These are phyloP conservation scores for Watsonalla cultraria DNA, from an alignment of 2,888 invertebrate genomes.

Conservation along the genomic window DNA sequence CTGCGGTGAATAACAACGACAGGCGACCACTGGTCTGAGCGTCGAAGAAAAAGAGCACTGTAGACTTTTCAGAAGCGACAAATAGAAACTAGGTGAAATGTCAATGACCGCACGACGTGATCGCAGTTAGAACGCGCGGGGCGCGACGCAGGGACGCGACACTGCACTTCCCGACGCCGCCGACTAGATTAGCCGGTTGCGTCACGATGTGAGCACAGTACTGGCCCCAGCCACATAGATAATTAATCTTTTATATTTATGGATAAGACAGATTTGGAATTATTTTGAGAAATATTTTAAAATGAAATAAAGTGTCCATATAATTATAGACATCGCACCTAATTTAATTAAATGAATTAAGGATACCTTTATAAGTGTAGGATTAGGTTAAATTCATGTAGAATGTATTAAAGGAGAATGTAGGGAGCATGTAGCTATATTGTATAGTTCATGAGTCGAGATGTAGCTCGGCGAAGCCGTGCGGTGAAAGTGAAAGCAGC, in stretches of 20 bases:
- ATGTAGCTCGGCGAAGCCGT: constrained; percentile 32
- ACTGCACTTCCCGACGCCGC: constrained; percentile 78
- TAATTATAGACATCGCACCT: too few species aligned
- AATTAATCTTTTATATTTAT: constrained; percentile 46
- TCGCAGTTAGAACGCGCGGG: constrained; percentile 65
- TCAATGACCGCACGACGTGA: constrained; percentile 72
- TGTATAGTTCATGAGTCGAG: constrained; percentile 46
- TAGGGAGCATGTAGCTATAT: not conserved
- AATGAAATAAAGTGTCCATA: too few species aligned
- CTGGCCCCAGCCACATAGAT: constrained; percentile 45
- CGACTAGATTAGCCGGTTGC: constrained; percentile 78
- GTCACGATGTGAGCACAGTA: constrained; percentile 63
- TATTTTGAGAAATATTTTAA: too few species aligned
- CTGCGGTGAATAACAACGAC: constrained; percentile 46
- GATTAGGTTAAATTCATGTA: too few species aligned
- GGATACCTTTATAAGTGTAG: too few species aligned
- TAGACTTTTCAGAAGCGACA: constrained; percentile 62
- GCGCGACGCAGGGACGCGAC: constrained; percentile 74
- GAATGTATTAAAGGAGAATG: too few species aligned
- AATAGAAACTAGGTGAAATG: constrained; percentile 78
- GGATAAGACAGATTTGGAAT: constrained; percentile 12
- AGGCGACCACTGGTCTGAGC: constrained; percentile 32
- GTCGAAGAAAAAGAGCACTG: constrained; percentile 58
- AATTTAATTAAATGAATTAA: too few species aligned
- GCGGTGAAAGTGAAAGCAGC: constrained; percentile 75